These are phyloP conservation scores for Oreocharis arfaki DNA, from an alignment of 2,113 vertebrate species.

Conservation along the genomic window DNA sequence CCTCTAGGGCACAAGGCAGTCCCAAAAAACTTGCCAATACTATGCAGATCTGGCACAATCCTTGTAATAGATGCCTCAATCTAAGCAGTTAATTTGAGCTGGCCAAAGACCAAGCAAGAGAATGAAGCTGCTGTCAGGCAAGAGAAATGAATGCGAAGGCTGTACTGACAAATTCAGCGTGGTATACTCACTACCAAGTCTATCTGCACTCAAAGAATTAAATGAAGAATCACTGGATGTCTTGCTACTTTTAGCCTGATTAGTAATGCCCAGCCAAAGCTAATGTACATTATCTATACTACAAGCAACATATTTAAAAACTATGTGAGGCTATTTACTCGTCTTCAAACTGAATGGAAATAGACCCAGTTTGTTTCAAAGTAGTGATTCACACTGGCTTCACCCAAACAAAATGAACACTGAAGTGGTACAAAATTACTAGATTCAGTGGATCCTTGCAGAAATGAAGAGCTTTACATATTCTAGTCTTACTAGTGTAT, in stretches of 20 bases:
- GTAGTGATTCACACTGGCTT: neutral
- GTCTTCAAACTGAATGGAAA: neutral
- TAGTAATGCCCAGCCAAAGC: neutral
- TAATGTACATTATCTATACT: neutral
- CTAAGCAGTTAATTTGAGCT: neutral
- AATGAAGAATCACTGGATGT: neutral
- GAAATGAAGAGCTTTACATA: neutral
- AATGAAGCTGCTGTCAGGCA: constrained; percentile 3
- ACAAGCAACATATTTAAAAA: neutral
- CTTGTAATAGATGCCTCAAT: neutral
- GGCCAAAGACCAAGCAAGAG: constrained; percentile 3
- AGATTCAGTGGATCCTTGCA: neutral
- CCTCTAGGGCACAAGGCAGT: neutral
- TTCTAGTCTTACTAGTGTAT: neutral
- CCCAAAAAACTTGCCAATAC: neutral
- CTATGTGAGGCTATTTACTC: neutral
- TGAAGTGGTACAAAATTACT: neutral
- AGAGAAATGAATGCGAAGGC: neutral
- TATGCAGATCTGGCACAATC: neutral
- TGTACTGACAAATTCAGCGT: neutral
- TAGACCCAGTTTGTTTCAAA: neutral
- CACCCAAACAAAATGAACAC: neutral
- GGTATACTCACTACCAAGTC: neutral
- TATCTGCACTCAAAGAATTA: neutral
- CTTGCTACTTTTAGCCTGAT: neutral